Conservation (phyloP, 2,113 vertebrate genomes). For the Carassius gibelio region DNA sequence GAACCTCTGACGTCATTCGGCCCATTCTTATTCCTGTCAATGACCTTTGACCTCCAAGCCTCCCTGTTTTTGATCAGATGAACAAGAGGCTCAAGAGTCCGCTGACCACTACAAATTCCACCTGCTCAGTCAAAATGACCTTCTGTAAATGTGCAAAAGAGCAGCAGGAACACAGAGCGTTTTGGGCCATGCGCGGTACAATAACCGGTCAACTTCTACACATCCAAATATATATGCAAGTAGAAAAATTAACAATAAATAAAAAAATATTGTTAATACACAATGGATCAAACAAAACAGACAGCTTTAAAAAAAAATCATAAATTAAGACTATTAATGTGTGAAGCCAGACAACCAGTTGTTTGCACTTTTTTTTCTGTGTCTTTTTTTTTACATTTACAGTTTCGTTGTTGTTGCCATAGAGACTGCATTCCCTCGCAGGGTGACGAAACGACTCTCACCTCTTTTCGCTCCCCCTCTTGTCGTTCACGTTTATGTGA, state of each 20-base stretch:
- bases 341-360: slow-evolving; percentile 54
- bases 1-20: slow-evolving; percentile 67
- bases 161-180: slow-evolving; percentile 65
- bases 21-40: slow-evolving; percentile 60
- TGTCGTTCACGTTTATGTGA: slow-evolving; percentile 47
- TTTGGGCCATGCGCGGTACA: slow-evolving; percentile 70
- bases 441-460: slow-evolving; percentile 46
- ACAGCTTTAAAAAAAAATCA: slow-evolving; percentile 63
- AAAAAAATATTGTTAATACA: slow-evolving; percentile 79
- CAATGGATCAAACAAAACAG: slow-evolving; percentile 69
- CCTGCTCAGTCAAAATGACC: slow-evolving; percentile 49
- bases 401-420: slow-evolving; percentile 59
- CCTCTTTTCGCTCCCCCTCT: slow-evolving; percentile 37
- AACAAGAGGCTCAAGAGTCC: slow-evolving; percentile 38
- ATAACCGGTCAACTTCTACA: slow-evolving; percentile 55
- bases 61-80: slow-evolving; percentile 60
- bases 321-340: slow-evolving; percentile 73
- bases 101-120: slow-evolving; percentile 57
- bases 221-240: slow-evolving; percentile 78
- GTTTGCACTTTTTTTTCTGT: slow-evolving; percentile 3
- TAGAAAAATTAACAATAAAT: slow-evolving; percentile 88
- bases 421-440: slow-evolving; percentile 62
- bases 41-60: slow-evolving; percentile 53
- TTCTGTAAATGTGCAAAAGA: slow-evolving; percentile 84
- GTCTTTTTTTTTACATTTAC: slow-evolving; percentile 4